Evolutionary conservation across 2,113 vertebrate genomes (phyloP).

Genomic region (Heterotis niloticus): DNA sequence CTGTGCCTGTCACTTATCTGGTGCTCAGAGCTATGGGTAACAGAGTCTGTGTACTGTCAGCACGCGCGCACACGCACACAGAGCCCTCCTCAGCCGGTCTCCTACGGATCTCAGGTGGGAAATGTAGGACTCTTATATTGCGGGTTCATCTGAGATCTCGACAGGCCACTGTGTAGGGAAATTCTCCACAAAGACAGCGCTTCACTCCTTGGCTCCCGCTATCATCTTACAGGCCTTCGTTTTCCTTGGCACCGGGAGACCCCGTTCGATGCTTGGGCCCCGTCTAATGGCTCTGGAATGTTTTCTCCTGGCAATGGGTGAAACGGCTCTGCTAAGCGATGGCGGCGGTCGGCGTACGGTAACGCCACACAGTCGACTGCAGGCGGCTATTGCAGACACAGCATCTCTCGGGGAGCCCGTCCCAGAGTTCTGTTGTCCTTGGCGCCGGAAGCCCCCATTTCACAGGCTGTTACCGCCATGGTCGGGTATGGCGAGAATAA

Average conservation of each 20-base stretch:
- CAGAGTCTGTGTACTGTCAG: neutral
- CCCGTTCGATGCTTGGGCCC: slow-evolving; percentile 13
- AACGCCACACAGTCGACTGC: neutral
- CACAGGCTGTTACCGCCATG: neutral
- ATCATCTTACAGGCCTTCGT: slow-evolving; percentile 36
- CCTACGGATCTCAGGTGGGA: neutral
- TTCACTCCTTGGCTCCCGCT: slow-evolving; percentile 25
- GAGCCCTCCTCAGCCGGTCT: neutral
- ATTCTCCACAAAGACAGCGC: slow-evolving; percentile 20
- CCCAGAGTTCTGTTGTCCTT: neutral
- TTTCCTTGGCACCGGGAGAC: slow-evolving; percentile 34
- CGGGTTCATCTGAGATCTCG: slow-evolving; percentile 3
- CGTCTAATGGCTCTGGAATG: slow-evolving; percentile 26
- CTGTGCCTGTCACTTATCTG: no score
- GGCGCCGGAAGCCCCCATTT: slow-evolving; percentile 7
- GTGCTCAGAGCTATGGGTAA: no score
- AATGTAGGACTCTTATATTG: neutral
- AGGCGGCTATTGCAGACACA: neutral
- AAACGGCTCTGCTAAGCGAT: neutral
- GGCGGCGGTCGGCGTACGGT: slow-evolving; percentile 8
- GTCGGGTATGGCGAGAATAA: neutral
- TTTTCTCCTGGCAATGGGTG: slow-evolving; percentile 15
- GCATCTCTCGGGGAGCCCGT: neutral
- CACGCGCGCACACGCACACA: slow-evolving; percentile 39
- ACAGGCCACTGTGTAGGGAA: slow-evolving; percentile 22